phyloP scores from a whole-genome alignment of 2,113 vertebrate genomes.

The Tylochromis polylepis region DNA sequence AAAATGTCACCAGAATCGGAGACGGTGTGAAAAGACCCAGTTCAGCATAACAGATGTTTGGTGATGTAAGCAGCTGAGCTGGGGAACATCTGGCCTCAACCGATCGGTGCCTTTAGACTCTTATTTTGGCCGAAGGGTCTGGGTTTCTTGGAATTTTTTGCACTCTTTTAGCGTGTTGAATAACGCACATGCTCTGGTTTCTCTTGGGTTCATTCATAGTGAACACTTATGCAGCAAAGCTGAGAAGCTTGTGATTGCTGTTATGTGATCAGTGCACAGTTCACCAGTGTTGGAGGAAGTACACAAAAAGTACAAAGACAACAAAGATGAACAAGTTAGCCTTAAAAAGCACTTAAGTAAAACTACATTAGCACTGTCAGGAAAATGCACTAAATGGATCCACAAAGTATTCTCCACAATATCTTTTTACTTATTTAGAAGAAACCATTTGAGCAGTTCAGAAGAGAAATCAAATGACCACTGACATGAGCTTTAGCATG shows the following conservation, averaged over 20 bases:
- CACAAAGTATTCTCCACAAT: background rate
- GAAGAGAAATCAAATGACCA: background rate
- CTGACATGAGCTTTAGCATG: no score
- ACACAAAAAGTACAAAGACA: background rate
- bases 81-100: background rate
- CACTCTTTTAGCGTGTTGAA: background rate
- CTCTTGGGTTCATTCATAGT: background rate
- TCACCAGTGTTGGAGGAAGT: background rate
- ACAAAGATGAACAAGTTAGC: background rate
- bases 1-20: background rate
- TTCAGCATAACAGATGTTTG: background rate
- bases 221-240: background rate
- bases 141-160: background rate
- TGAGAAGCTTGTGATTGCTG: background rate
- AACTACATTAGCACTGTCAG: background rate
- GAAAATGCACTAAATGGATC: background rate
- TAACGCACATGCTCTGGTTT: background rate
- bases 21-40: background rate
- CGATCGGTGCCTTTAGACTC: background rate
- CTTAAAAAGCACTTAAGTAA: background rate
- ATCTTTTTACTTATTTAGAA: background rate
- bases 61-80: background rate
- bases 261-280: background rate
- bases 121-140: background rate
- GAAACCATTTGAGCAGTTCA: background rate